phyloP scores from a whole-genome alignment of 2,797 vertebrate genomes.

The Morelia viridis region DNA sequence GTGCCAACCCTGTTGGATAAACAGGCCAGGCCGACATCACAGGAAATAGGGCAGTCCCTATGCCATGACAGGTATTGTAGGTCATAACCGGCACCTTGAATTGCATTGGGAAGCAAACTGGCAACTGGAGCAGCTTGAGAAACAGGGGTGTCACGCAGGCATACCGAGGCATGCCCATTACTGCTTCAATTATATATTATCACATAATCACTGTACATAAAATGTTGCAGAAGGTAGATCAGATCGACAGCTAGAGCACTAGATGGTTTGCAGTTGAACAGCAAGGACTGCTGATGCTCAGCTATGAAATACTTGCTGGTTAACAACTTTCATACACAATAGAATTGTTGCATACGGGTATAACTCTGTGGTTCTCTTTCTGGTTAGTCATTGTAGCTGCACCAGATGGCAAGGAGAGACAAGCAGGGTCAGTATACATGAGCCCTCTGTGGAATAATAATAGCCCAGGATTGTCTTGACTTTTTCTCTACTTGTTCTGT shows the following conservation, averaged over 20 bases:
- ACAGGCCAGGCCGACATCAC: neutral
- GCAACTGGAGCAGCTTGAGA: neutral
- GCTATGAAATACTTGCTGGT: neutral
- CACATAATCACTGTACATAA: neutral
- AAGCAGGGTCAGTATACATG: neutral
- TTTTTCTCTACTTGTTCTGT: neutral
- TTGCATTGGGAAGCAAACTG: neutral
- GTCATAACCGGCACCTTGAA: neutral
- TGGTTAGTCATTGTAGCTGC: neutral
- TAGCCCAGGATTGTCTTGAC: neutral
- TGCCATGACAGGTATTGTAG: neutral
- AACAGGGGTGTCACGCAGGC: neutral
- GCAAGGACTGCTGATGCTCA: neutral
- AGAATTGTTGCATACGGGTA: neutral
- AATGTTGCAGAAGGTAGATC: neutral
- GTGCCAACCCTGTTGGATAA: neutral
- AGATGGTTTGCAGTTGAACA: neutral
- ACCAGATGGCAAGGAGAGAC: neutral
- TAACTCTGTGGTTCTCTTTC: neutral
- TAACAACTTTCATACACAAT: neutral
- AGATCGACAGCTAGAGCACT: neutral
- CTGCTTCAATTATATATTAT: neutral
- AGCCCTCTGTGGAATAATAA: neutral
- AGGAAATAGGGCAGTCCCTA: neutral
- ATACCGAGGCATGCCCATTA: neutral